Base-by-base conservation (phyloP, 2,797 vertebrate species). In the Scleropages formosus region DNA sequence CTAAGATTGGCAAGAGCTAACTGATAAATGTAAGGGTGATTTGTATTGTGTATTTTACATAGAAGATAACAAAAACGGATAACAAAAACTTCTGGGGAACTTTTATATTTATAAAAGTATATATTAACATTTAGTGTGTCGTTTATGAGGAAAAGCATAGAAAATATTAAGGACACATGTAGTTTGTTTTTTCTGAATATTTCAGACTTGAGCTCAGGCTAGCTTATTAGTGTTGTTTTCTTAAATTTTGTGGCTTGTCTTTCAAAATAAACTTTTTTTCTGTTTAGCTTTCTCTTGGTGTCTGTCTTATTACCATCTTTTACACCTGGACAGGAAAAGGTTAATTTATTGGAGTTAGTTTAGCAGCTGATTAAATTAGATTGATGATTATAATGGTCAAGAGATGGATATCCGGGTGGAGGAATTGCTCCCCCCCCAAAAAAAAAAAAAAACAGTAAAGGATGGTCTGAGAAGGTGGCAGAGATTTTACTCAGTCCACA, bases 151-250 rank as follows among this genome's bases (percentile, higher is more conserved):
- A 90, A 91, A 93, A 92, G 91, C 95, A 95, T 96, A 96, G 95
- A 94, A 96, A 95, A 93, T 97, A 96, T 96, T 95, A 95, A 95
- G 95, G 96, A 98, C 95, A 95, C 95, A 95, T 96, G 95, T 99
- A 99, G 97, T 97, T 98, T 90, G 88, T 95, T 97, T 98, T n/a
- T 98, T 98, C 97, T 99, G 96, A 99, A 99, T 98, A 99, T 99
- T 99, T 99, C 97, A 99, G 97, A 98, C 95, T 94, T 97, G 95
- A 96, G 97, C 97, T 99, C 97, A 99, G 96, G 97, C 97, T 99
- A 99, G 97, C 94, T 98, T 98, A 95, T 95, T 98, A 95, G 96
- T 98, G 97, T 93, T 88, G 92, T 98, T 98, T 98, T 96, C 96
- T 96, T 96, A 98, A 95, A 94, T 95, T 95, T 95, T 96, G 97